Conservation (phyloP, 2,113 vertebrate genomes). For the Pristiophorus japonicus region DNA sequence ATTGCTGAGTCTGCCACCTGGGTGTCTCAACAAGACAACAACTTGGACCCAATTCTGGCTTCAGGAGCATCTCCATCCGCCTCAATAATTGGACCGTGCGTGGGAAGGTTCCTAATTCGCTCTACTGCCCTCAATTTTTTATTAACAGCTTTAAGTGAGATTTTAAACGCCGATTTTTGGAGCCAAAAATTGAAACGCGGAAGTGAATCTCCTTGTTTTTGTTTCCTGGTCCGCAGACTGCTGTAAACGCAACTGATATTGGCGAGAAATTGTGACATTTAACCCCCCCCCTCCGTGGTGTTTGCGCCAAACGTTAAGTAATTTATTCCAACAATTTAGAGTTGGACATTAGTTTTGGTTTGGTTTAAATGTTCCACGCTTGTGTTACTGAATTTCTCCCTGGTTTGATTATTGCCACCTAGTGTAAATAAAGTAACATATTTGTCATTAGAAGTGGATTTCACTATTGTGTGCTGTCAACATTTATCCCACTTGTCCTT, state of each 20-base stretch:
- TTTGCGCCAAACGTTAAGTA: not conserved
- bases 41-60: not conserved
- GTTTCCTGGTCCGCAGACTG: not conserved
- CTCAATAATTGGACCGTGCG: not conserved
- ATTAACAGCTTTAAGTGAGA: not conserved
- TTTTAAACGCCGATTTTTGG: not conserved
- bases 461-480: not conserved
- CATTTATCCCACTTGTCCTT: not conserved
- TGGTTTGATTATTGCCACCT: not conserved
- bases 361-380: not conserved
- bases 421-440: too few species aligned
- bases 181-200: not conserved
- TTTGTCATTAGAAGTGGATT: not conserved
- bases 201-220: not conserved
- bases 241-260: not conserved
- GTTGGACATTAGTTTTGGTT: not conserved
- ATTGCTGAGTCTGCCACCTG: not conserved
- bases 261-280: not conserved
- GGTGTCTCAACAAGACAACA: not conserved
- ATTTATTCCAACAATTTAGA: not conserved
- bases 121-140: not conserved
- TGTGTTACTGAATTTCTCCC: not conserved
- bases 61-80: not conserved
- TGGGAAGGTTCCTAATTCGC: not conserved
- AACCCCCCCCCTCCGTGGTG: too few species aligned